Percentiles rank a stretch among this genome's conserved stretches.
These are phyloP conservation scores for Diprion similis DNA, from an alignment of 1,140 invertebrate species.

Conservation along the genomic window DNA sequence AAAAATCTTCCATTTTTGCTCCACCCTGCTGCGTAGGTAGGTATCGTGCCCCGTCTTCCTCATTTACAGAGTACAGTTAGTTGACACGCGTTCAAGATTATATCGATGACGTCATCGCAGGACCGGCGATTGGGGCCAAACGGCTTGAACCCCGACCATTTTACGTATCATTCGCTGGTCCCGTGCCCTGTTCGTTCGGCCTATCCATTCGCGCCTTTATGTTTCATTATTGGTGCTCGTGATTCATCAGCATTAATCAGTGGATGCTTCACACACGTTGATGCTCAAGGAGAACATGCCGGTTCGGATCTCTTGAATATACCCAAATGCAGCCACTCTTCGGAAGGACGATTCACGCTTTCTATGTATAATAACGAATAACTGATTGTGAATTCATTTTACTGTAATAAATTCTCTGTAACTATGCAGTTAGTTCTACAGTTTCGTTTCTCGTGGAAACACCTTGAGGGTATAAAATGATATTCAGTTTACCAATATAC, in stretches of 20 bases:
- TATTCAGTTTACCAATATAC: too few species aligned
- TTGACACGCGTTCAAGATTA: conserved; percentile 33
- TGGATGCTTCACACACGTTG: too few species aligned
- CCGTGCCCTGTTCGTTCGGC: neutral
- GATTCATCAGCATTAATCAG: too few species aligned
- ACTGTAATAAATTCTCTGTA: too few species aligned
- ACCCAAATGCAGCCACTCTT: too few species aligned
- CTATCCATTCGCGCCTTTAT: neutral
- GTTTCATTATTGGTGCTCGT: neutral
- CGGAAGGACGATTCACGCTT: too few species aligned
- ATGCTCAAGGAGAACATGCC: too few species aligned
- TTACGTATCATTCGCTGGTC: neutral
- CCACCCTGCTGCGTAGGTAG: neutral
- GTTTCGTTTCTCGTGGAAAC: neutral
- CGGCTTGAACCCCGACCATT: conserved; percentile 21
- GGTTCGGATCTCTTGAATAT: too few species aligned
- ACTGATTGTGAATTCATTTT: too few species aligned
- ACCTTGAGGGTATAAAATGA: neutral
- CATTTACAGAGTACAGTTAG: conserved; percentile 33
- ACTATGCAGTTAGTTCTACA: too few species aligned
- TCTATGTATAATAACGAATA: too few species aligned
- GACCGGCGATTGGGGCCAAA: conserved; percentile 27
- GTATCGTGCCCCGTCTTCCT: neutral
- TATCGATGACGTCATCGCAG: conserved; percentile 36
- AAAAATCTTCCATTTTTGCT: neutral